Conservation (phyloP, 2,888 invertebrate species). For the Melanargia galathea region DNA sequence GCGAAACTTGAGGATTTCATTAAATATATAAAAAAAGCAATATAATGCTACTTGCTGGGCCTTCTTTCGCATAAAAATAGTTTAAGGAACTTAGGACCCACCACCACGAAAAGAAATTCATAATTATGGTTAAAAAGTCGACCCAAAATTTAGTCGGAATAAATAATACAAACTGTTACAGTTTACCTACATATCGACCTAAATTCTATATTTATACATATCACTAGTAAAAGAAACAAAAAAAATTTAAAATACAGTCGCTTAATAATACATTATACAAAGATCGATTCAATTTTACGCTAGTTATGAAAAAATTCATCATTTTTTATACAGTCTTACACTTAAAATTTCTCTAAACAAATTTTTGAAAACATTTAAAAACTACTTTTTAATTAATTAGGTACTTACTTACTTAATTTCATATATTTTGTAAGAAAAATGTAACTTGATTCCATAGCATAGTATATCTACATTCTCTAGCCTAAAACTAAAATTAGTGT, state of each 20-base stretch:
- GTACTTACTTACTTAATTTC: not conserved
- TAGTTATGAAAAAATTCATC: conserved; percentile 8
- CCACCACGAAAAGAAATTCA: no score
- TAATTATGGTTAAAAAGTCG: not conserved
- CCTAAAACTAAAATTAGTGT: conserved; percentile 4
- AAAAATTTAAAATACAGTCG: conserved; percentile 11
- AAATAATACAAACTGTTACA: conserved; percentile 9
- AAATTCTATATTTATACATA: not conserved
- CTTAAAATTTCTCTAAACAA: conserved; percentile 51
- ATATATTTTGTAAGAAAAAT: conserved; percentile 11
- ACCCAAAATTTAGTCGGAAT: not conserved
- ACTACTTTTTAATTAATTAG: conserved; percentile 3
- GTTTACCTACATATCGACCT: conserved; percentile 2
- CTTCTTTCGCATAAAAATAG: no score
- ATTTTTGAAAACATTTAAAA: conserved; percentile 14
- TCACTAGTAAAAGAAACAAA: conserved; percentile 12
- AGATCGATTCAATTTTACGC: conserved; percentile 18
- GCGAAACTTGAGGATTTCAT: not conserved
- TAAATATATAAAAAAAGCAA: not conserved
- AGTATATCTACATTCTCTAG: conserved; percentile 3
- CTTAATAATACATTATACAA: conserved; percentile 14
- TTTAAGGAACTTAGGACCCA: no score
- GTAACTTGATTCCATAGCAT: not conserved
- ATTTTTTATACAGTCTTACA: conserved; percentile 64
- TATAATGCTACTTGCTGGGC: no score